Evolutionary conservation across 2,888 invertebrate genomes (phyloP).

Genomic region (Rhamnusium bicolor): DNA sequence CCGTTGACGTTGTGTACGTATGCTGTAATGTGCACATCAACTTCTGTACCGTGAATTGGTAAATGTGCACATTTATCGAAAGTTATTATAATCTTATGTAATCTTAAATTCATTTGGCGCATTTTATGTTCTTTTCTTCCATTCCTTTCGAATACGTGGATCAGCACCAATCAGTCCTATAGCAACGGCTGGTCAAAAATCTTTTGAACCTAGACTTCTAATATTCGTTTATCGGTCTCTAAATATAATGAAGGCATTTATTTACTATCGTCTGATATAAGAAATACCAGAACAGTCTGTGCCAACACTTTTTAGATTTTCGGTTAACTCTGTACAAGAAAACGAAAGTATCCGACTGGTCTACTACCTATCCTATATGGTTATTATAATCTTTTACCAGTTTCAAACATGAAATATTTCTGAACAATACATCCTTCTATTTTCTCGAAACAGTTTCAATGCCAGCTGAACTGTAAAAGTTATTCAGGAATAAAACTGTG

Average conservation of each 20-base stretch:
- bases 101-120: slow-evolving; percentile 20
- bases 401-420: neutral
- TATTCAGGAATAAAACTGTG: slow-evolving; percentile 17
- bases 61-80: slow-evolving; percentile 26
- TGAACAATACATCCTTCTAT: slow-evolving; percentile 16
- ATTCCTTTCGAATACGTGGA: neutral
- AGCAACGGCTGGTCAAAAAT: neutral
- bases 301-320: neutral
- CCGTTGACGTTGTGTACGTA: neutral
- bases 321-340: neutral
- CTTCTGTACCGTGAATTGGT: neutral
- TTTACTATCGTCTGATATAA: neutral
- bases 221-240: neutral
- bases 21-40: neutral
- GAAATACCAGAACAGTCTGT: slow-evolving; percentile 2
- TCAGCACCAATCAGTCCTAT: slow-evolving; percentile 13
- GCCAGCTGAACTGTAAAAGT: slow-evolving; percentile 8
- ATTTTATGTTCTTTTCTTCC: neutral
- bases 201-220: neutral
- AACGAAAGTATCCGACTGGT: neutral
- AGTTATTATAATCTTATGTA: slow-evolving; percentile 5
- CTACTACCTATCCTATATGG: neutral
- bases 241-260: slow-evolving; percentile 1
- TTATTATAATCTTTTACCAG: neutral
- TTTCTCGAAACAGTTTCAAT: slow-evolving; percentile 15